Evolutionary conservation across 2,797 vertebrate genomes (phyloP).

Genomic region (Amazona ochrocephala): DNA sequence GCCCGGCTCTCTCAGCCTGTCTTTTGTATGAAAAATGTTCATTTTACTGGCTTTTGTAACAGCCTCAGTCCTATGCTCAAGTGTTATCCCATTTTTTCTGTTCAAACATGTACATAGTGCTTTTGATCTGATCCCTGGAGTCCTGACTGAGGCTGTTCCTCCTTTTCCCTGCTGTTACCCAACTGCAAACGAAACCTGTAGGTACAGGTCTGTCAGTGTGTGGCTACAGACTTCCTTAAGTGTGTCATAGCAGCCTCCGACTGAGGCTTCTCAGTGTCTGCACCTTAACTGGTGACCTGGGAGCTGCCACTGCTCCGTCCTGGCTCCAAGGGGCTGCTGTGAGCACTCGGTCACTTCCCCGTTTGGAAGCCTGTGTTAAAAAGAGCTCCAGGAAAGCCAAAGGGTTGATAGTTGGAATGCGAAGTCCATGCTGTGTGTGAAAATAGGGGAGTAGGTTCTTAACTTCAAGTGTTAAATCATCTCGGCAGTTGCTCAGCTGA

Average conservation of each 20-base stretch:
- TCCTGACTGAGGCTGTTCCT: not conserved
- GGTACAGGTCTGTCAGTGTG: not conserved
- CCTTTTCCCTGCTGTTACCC: not conserved
- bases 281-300: not conserved
- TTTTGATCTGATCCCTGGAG: not conserved
- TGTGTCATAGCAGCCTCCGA: not conserved
- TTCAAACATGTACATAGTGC: not conserved
- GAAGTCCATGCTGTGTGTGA: not conserved
- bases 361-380: not conserved
- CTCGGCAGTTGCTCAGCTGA: not conserved
- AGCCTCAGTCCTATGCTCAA: not conserved
- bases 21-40: not conserved
- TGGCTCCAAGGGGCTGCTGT: not conserved
- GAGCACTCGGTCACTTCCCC: fast-evolving
- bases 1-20: not conserved
- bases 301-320: not conserved
- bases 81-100: not conserved
- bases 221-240: not conserved
- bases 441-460: not conserved
- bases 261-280: not conserved
- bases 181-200: not conserved
- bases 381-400: not conserved
- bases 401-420: too few relatives aligned
- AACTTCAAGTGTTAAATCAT: not conserved
- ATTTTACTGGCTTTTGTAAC: not conserved